Base-by-base conservation (phyloP, 2,888 invertebrate species). In the Pyrocoelia pectoralis region DNA sequence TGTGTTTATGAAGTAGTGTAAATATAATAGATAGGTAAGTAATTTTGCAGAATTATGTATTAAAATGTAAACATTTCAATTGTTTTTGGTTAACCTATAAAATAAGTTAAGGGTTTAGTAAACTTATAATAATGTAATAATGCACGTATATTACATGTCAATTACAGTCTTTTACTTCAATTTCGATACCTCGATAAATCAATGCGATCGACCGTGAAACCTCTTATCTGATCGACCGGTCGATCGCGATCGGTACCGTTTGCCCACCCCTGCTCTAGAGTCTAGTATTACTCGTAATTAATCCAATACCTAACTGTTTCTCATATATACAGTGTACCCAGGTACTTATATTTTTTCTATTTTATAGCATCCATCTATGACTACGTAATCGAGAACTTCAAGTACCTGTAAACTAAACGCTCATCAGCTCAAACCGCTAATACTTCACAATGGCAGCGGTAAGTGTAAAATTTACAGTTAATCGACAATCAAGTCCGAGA, bases 11-110 rank as follows among this genome's bases (percentile, higher is more conserved):
- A 40, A 40, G n/a, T 40, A 40, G n/a, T 6, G 40, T 4, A 6
- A n/a, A 40, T 6, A 40, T 12, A 12, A 40, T 40, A 40, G 40
- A 24, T 24, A 40, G 40, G 40, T 40, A n/a, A 40, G 40, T 40
- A 40, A n/a, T 40, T 40, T 40, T 40, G 40, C 40, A 40, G 40
- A 40, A 40, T 28, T 40, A 40, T 40, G n/a, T 40, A 40, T 40
- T n/a, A 40, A 40, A 40, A 40, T 28, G 29, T 40, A 40, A 40
- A 40, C 40, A 40, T 40, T 40, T 40, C 40, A 40, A 8, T 40
- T 8, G n/a, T 40, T 40, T 40, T 40, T 40, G 29, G 29, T 28
- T 28, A 28, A 28, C 29, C 29, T 28, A 28, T 28, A 28, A n/a
- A n/a, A 28, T 28, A 28, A 28, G n/a, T 40, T 40, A 40, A 40